Base-by-base conservation (phyloP, 2,888 invertebrate species). In the Emmelina monodactyla region DNA sequence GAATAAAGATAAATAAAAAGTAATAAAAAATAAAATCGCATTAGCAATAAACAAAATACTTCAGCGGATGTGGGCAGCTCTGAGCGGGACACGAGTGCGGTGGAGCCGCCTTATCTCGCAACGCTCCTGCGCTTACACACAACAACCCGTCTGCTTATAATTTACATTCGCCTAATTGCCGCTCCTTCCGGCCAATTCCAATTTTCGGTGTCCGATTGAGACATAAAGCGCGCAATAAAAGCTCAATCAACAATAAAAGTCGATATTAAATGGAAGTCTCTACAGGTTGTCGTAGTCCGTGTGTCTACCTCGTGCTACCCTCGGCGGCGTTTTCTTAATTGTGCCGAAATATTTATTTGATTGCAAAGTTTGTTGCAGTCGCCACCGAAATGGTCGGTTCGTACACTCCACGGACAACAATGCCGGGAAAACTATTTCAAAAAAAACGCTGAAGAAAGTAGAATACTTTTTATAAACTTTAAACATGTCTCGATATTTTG, bases 11-110 rank as follows among this genome's bases (percentile, higher is more conserved):
- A 79, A 79, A 79, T 78, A 78, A 78, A 79, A 78, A 64, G 72
- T 66, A 76, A 78, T 79, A 78, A 79, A 78, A 78, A 79, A 79
- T 78, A 76, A 79, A 79, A 71, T 76, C 71, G 76, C 79, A 79
- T 79, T 79, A 79, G 79, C 78, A 76, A 79, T 79, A 79, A 79
- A 79, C 79, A 79, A 79, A 79, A 79, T 78, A 78, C 79, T 79
- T 76, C 76, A 78, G 69, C 76, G 78, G 76, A 79, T 79, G 78
- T 79, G 75, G 75, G 71, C 70, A 72, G 78, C 67, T 61, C 47
- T 55, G 62, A 56, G 56, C 58, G 54, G 72, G 63, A 70, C 66
- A 59, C 45, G 39, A 66, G 50, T 56, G 55, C 53, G 49, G 49
- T 75, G 50, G 76, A 73, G 71, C 13, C 25, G 16, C 25, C n/a